Evolutionary conservation across 2,888 invertebrate species (phyloP).

Genomic region (Cantharis flavilabris): DNA sequence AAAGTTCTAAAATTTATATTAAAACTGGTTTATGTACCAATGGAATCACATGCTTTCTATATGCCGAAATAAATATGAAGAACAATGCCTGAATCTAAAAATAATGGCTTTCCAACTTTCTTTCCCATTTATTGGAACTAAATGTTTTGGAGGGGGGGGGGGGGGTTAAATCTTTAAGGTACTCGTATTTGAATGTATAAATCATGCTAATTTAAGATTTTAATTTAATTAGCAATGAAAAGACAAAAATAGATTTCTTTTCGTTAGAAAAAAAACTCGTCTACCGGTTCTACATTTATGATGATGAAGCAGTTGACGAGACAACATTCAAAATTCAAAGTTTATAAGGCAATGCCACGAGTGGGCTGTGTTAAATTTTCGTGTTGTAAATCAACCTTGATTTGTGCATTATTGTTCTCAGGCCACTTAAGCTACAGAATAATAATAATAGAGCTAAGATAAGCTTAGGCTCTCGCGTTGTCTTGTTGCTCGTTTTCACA

Average conservation of each 20-base stretch:
- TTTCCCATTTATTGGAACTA: too few relatives aligned
- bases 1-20: too few relatives aligned
- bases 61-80: too few relatives aligned
- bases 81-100: too few relatives aligned
- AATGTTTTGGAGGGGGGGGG: too few relatives aligned
- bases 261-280: background rate
- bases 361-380: background rate
- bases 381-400: background rate
- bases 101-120: too few relatives aligned
- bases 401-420: background rate
- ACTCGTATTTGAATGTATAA: background rate
- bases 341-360: background rate
- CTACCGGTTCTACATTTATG: background rate
- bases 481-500: background rate
- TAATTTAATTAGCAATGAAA: background rate
- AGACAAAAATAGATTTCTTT: background rate
- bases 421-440: background rate
- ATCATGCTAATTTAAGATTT: background rate
- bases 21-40: too few relatives aligned
- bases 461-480: background rate
- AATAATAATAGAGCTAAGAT: background rate
- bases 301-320: background rate
- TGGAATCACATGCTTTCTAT: too few relatives aligned
- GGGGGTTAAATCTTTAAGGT: too few relatives aligned
- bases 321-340: background rate